A percentile compares a stretch with the other conserved stretches of the same genome.
These are phyloP conservation scores for Nomada ruficornis DNA, from an alignment of 2,888 invertebrate species.

Conservation along the genomic window DNA sequence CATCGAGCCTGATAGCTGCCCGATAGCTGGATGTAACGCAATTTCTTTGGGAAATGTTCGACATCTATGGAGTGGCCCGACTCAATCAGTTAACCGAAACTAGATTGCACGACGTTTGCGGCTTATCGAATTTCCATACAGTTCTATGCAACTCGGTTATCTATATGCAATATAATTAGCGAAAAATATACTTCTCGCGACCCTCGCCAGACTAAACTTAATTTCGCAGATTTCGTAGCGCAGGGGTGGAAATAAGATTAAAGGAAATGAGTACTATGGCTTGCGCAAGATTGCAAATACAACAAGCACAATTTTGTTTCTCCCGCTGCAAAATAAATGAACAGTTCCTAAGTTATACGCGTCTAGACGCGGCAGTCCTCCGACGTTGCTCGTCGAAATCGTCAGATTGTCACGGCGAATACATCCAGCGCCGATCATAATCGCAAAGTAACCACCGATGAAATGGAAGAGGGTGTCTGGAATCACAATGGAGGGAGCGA, in stretches of 20 bases:
- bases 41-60: conserved; percentile 10
- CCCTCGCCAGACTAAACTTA: background rate
- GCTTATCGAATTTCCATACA: no score
- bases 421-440: conserved; percentile 14
- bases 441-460: conserved; percentile 14
- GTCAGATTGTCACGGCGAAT: conserved; percentile 24
- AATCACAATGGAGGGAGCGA: no score
- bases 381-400: background rate
- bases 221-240: background rate
- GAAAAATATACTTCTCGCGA: background rate
- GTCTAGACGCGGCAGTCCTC: background rate
- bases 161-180: background rate
- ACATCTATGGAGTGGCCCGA: background rate
- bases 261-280: no score
- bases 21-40: conserved; percentile 27
- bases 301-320: no score
- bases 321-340: no score
- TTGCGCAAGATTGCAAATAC: no score
- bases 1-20: conserved; percentile 26
- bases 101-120: conserved; percentile 10
- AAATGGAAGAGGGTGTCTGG: background rate
- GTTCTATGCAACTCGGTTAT: no score
- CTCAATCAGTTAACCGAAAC: background rate
- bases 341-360: no score
- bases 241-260: no score